Evolutionary conservation across 2,888 invertebrate genomes (phyloP).

Genomic region (Troglohyphantes excavatus): DNA sequence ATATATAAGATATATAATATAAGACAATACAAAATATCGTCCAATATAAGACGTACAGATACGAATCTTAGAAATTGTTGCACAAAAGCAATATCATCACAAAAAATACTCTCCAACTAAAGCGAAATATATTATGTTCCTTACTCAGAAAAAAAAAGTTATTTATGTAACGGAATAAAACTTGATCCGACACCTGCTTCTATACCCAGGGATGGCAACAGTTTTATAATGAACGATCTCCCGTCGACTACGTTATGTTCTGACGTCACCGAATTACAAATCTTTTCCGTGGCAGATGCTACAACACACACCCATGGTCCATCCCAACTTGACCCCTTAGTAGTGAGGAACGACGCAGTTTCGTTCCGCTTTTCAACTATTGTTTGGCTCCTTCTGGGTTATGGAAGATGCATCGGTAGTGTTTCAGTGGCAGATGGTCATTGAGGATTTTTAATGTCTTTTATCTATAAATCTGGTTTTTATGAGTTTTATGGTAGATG

Average conservation of each 20-base stretch:
- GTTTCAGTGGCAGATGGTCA: slow-evolving; percentile 12
- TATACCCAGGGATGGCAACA: background rate
- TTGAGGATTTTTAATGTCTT: background rate
- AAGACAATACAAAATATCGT: no score
- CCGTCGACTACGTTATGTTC: slow-evolving; percentile 18
- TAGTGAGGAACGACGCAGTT: background rate
- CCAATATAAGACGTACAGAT: no score
- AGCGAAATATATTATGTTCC: no score
- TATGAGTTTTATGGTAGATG: background rate
- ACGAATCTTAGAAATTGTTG: no score
- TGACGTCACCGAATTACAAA: slow-evolving; percentile 30
- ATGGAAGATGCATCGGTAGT: slow-evolving; percentile 33
- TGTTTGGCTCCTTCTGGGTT: slow-evolving; percentile 23
- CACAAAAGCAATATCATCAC: no score
- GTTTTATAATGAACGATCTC: slow-evolving; percentile 54
- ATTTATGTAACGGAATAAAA: slow-evolving; percentile 10
- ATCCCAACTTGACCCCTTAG: background rate
- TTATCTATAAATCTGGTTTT: background rate
- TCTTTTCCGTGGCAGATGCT: slow-evolving; percentile 41
- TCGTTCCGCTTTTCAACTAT: slow-evolving; percentile 32
- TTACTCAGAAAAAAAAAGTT: no score
- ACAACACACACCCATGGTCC: slow-evolving; percentile 15
- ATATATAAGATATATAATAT: no score
- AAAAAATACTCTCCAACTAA: no score
- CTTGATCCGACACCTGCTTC: slow-evolving; percentile 45